Evolutionary conservation across 2,888 invertebrate species (phyloP), one percentile per base, ranked within the genome.

Genomic region (Erebia epiphron): DNA sequence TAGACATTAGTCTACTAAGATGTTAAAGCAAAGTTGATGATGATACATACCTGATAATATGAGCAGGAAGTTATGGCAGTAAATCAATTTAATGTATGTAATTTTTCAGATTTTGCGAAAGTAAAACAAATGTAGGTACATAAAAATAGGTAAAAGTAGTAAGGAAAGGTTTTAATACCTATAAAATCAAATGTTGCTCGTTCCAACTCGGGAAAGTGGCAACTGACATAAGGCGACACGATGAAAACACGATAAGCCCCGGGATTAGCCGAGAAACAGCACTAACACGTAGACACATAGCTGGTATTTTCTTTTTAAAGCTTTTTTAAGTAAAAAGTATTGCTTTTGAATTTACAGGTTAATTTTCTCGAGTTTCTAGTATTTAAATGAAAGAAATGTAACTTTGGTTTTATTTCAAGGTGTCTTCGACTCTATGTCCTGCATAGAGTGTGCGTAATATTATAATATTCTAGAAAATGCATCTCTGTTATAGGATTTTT

Each of bases 161-260:
- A 35, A 35, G 35, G 7, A 35, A 35, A 46, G 13, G 7, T 46
- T 49, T 46, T 14, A 41, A 60, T 16, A 46, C 14, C 18, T 49
- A 62, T 62, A 62, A 62, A 49, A 62, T 62, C 46, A 62, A 62
- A 62, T 49, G 56, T 57, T 26, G 21, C 41, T 41, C 16, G 16
- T 62, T 62, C 46, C 21, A 49, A 62, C 46, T 21, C 21, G 46
- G 46, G 13, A 62, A 62, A 49, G 46, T 62, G 46, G 46, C 49
- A 46, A 62, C 62, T 62, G 62, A 62, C 62, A 62, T 62, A 58
- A 41, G 57, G 64, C 35, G 41, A 69, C 16, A 56, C 26, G 64
- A 41, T 64, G 61, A 64, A 63, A 57, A 58, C 26, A 57, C 35
- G 49, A 56, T 65, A 69, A 69, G 58, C 58, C 13, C 10, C 46